Conservation (phyloP, 2,113 vertebrate genomes). For the Malurus melanocephalus region DNA sequence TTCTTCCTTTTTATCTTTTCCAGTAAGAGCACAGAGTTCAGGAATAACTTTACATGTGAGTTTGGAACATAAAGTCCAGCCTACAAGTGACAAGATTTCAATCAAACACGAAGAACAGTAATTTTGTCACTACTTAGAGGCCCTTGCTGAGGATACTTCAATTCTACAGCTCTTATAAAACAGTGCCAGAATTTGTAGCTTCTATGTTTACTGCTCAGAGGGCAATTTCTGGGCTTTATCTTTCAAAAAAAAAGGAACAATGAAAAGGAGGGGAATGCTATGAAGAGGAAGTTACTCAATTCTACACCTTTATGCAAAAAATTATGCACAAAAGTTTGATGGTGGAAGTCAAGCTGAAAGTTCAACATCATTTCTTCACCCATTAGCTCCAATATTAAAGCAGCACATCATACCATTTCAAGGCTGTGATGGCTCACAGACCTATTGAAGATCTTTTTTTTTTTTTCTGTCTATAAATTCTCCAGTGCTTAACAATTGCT, state of each 20-base stretch:
- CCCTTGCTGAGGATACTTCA: not conserved
- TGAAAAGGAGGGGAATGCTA: not conserved
- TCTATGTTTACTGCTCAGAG: not conserved
- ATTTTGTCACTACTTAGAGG: not conserved
- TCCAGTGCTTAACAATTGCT: not conserved
- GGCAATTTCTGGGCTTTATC: not conserved
- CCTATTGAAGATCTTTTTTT: not conserved
- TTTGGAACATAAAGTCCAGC: not conserved
- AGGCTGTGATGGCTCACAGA: not conserved
- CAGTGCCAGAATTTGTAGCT: not conserved
- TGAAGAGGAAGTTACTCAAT: not conserved
- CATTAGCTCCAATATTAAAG: not conserved
- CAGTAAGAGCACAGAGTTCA: not conserved
- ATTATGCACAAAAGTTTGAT: not conserved
- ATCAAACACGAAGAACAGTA: not conserved
- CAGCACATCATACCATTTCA: not conserved
- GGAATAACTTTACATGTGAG: not conserved
- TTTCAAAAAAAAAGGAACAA: not conserved
- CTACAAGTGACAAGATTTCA: not conserved
- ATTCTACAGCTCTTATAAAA: not conserved
- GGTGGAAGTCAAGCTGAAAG: not conserved
- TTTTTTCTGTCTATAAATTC: not conserved
- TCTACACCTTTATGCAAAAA: not conserved
- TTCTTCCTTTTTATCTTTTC: not conserved
- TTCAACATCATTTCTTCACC: not conserved